Percentiles rank a stretch among this genome's conserved stretches.
These are phyloP conservation scores for Suncus etruscus DNA, from an alignment of 2,113 vertebrate species.

Conservation along the genomic window DNA sequence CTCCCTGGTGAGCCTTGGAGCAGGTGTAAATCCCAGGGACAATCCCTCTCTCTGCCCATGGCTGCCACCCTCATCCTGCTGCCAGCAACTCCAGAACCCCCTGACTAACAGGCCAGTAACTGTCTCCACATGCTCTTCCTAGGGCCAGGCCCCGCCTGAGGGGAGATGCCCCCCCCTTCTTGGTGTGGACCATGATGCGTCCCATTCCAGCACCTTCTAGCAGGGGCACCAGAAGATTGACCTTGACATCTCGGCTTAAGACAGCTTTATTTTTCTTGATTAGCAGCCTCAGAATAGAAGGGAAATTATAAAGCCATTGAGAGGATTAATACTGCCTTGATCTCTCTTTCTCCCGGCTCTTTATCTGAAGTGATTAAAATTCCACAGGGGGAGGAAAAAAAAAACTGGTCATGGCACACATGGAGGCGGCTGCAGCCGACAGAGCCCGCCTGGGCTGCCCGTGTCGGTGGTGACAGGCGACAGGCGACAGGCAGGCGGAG, in stretches of 20 bases:
- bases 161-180: no score
- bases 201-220: slow-evolving; percentile 71
- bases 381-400: slow-evolving; percentile 71
- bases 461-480: slow-evolving; percentile 75
- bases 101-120: no score
- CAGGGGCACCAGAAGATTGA: slow-evolving; percentile 82
- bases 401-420: slow-evolving; percentile 74
- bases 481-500: slow-evolving; percentile 84
- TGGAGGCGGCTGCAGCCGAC: slow-evolving; percentile 81
- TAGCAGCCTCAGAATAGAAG: slow-evolving; percentile 84
- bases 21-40: no score
- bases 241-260: slow-evolving; percentile 85
- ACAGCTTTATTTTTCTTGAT: slow-evolving; percentile 88
- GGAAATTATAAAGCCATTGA: slow-evolving; percentile 90
- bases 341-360: slow-evolving; percentile 86
- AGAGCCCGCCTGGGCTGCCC: slow-evolving; percentile 79
- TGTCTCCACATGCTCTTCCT: background rate
- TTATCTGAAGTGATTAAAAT: slow-evolving; percentile 90
- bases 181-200: no score
- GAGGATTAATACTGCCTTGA: slow-evolving; percentile 89
- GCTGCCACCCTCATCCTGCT: no score
- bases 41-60: no score
- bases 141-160: background rate
- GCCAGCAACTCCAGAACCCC: no score
- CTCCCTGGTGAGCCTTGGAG: no score